These are phyloP conservation scores for Hippoglossus stenolepis DNA, from an alignment of 2,113 vertebrate genomes.

Conservation along the genomic window DNA sequence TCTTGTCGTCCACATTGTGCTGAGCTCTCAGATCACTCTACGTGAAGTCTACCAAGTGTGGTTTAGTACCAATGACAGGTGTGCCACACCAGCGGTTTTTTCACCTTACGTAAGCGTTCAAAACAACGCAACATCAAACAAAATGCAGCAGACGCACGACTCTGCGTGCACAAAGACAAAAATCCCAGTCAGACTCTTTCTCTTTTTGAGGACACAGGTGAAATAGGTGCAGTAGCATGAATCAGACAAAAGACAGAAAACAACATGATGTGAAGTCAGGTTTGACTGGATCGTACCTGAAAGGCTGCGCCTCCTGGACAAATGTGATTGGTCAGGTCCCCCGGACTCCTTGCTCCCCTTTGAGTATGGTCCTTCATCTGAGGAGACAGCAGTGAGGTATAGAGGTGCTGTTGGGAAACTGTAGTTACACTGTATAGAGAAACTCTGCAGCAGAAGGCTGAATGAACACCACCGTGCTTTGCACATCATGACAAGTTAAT, in stretches of 20 bases:
- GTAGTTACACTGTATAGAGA: neutral
- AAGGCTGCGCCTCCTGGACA: slow-evolving; percentile 91
- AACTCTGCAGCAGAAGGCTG: slow-evolving; percentile 43
- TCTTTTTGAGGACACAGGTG: slow-evolving; percentile 3
- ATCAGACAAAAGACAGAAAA: slow-evolving; percentile 35
- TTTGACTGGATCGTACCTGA: slow-evolving; percentile 86
- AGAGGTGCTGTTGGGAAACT: slow-evolving; percentile 19
- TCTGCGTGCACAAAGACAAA: slow-evolving; percentile 1
- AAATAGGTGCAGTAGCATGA: slow-evolving; percentile 24
- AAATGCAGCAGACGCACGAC: slow-evolving; percentile 13
- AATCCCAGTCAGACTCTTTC: slow-evolving; percentile 10
- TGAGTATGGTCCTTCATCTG: slow-evolving; percentile 95
- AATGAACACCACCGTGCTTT: slow-evolving; percentile 30
- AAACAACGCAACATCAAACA: slow-evolving; percentile 45
- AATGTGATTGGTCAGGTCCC: slow-evolving; percentile 83
- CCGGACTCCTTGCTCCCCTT: slow-evolving; percentile 90
- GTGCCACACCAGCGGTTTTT: slow-evolving; percentile 56
- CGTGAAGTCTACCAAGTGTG: slow-evolving; percentile 33
- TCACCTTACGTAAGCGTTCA: slow-evolving; percentile 67
- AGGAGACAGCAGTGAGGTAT: slow-evolving; percentile 58
- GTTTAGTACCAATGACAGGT: slow-evolving; percentile 67
- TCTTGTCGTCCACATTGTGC: slow-evolving; percentile 59
- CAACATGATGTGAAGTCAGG: slow-evolving; percentile 12
- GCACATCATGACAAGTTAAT: slow-evolving; percentile 33
- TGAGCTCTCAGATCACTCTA: slow-evolving; percentile 57